Evolutionary conservation across 2,113 vertebrate species (phyloP), one percentile per base, ranked within the genome.

Genomic region (Microcebus jonahi): DNA sequence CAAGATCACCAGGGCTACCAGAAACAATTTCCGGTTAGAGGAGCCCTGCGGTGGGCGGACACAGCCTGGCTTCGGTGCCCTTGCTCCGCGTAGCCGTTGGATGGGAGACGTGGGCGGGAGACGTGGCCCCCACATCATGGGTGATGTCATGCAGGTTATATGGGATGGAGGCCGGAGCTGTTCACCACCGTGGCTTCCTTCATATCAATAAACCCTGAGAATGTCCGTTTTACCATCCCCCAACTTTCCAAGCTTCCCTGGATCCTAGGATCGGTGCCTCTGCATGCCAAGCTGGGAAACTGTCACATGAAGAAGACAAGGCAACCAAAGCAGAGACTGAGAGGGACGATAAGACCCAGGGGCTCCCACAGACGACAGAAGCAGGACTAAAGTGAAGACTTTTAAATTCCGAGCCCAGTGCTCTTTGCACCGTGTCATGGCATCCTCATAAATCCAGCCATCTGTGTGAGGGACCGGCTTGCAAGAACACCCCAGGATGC

Each of bases 91-190:
- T 29, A 29, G 8, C n/a, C 18, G 0, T 2, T 31, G 21, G 27
- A 11, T n/a, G 23, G n/a, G 50, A 39, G 29, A 55, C 21, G 17
- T 55, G 86, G 36, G 29, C 34, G 11, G n/a, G 20, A 57, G 36
- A 88, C 0, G 0, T n/a, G 55, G 27, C 15, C 34, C n/a, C 8
- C 7, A 1, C 2, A 21, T 25, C 10, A 65, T 2, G 10, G 68
- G 6, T 48, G 61, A 34, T 31, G 61, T 27, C 25, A 29, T 27
- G 25, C 1, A 14, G 61, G 8, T 48, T 61, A 55, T 15, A 36
- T 18, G 9, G 25, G 71, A 36, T 36, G 23, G 11, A 39, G 36
- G n/a, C 29, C 53, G 50, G 31, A 68, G 83, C 39, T 11, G 36
- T 48, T 8, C 9, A 36, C 27, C 45, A 29, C 14, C 31, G 3